Evolutionary conservation across 2,113 vertebrate species (phyloP).

Genomic region (Xiphophorus maculatus): DNA sequence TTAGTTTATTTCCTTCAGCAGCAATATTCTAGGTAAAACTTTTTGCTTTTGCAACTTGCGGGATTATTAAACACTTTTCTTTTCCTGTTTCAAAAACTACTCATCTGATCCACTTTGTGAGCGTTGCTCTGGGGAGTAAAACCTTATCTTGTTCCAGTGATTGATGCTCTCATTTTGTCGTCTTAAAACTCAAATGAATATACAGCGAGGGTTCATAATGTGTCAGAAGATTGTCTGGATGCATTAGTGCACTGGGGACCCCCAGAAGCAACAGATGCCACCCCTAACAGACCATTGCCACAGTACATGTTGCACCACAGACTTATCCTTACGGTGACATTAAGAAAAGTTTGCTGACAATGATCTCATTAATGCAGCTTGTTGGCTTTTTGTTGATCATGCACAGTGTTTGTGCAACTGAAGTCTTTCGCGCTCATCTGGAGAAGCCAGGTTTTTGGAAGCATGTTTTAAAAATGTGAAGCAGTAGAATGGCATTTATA

Average conservation of each 20-base stretch:
- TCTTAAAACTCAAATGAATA: background rate
- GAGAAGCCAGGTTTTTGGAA: background rate
- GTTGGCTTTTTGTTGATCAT: conserved; percentile 42
- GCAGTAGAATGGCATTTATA: conserved; percentile 33
- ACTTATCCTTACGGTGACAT: conserved; percentile 58
- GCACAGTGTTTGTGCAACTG: conserved; percentile 11
- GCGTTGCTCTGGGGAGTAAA: background rate
- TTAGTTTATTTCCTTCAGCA: background rate
- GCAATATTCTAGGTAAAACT: background rate
- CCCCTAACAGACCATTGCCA: conserved; percentile 56
- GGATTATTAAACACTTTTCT: background rate
- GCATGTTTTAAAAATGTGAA: conserved; percentile 14
- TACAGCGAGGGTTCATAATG: background rate
- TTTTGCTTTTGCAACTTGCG: background rate
- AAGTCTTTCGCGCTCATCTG: background rate
- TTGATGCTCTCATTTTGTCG: background rate
- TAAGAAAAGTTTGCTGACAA: conserved; percentile 66
- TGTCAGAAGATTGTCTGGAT: conserved; percentile 2
- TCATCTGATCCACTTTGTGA: background rate
- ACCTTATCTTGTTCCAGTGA: background rate
- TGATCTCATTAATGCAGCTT: conserved; percentile 50
- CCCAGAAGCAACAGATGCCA: conserved; percentile 49
- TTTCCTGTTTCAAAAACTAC: background rate
- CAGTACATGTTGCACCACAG: conserved; percentile 43
- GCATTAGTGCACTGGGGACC: background rate